Percentiles rank a stretch among this genome's conserved stretches.
These are phyloP conservation scores for Drosophila robusta DNA, from an alignment of 2,888 invertebrate species.

Conservation along the genomic window DNA sequence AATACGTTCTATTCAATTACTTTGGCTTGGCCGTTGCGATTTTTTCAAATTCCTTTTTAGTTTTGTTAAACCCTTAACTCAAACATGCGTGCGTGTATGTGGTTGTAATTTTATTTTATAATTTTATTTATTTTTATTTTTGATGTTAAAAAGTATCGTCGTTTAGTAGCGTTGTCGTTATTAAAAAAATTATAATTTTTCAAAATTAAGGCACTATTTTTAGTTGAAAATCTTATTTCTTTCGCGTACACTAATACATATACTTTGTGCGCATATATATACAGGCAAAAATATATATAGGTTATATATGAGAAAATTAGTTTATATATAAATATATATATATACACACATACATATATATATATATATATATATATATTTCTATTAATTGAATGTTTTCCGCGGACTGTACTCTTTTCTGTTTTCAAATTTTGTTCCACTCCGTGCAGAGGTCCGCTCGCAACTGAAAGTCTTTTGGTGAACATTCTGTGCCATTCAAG, in stretches of 20 bases:
- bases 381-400: constrained; percentile 82
- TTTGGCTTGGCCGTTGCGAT: constrained; percentile 53
- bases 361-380: constrained; percentile 57
- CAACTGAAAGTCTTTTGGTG: constrained; percentile 84
- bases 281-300: constrained; percentile 65
- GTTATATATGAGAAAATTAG: constrained; percentile 69
- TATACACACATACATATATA: constrained; percentile 53
- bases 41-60: constrained; percentile 3
- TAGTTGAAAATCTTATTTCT: constrained; percentile 72
- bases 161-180: constrained; percentile 62
- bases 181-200: constrained; percentile 59
- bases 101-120: constrained; percentile 18
- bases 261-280: constrained; percentile 57
- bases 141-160: constrained; percentile 58
- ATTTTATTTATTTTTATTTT: constrained; percentile 39
- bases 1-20: constrained; percentile 43
- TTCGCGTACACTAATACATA: constrained; percentile 76
- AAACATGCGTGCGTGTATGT: constrained; percentile 67
- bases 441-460: constrained; percentile 86
- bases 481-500: constrained; percentile 55
- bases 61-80: constrained; percentile 56
- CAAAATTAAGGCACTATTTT: constrained; percentile 70
- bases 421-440: constrained; percentile 84
- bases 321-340: constrained; percentile 68
- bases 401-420: constrained; percentile 84